Percentiles rank a stretch among this genome's conserved stretches.
Evolutionary conservation across 2,888 invertebrate species (phyloP).

Genomic region (Exocentrus adspersus): DNA sequence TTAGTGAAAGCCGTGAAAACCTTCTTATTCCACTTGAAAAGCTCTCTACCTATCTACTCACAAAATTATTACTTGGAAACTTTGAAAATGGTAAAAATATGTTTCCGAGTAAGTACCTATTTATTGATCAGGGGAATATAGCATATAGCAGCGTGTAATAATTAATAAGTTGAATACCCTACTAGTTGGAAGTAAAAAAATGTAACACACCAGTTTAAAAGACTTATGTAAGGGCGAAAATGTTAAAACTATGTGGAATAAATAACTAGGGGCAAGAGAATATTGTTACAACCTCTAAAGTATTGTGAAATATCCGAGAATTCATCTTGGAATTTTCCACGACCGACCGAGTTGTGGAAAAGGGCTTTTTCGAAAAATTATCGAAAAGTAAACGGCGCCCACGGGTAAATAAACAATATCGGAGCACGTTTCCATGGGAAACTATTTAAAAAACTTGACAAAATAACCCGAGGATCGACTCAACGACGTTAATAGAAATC

Average conservation of each 20-base stretch:
- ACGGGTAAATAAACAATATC: constrained; percentile 3
- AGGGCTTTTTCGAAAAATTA: background rate
- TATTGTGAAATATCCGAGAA: constrained; percentile 15
- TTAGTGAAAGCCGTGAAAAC: too few species aligned
- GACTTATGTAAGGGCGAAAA: background rate
- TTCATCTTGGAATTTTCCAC: constrained; percentile 24
- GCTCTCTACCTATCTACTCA: too few species aligned
- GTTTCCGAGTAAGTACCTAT: constrained; percentile 6
- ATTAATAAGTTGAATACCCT: background rate
- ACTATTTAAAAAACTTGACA: constrained; percentile 26
- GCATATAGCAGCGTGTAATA: background rate
- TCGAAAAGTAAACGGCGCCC: background rate
- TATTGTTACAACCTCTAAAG: background rate
- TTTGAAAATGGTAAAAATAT: constrained; percentile 12
- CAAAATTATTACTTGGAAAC: background rate
- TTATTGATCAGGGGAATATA: background rate
- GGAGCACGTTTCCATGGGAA: constrained; percentile 4
- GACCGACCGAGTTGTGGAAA: background rate
- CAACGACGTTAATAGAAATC: constrained; percentile 42
- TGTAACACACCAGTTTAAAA: background rate
- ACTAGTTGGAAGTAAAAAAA: background rate
- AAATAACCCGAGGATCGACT: constrained; percentile 32
- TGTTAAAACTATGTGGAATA: background rate
- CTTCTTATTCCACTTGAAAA: too few species aligned
- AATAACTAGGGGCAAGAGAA: background rate